A percentile compares a stretch with the other conserved stretches of the same genome.
phyloP scores from a whole-genome alignment of 2,888 invertebrate genomes.

The Ormyrus nitidulus region DNA sequence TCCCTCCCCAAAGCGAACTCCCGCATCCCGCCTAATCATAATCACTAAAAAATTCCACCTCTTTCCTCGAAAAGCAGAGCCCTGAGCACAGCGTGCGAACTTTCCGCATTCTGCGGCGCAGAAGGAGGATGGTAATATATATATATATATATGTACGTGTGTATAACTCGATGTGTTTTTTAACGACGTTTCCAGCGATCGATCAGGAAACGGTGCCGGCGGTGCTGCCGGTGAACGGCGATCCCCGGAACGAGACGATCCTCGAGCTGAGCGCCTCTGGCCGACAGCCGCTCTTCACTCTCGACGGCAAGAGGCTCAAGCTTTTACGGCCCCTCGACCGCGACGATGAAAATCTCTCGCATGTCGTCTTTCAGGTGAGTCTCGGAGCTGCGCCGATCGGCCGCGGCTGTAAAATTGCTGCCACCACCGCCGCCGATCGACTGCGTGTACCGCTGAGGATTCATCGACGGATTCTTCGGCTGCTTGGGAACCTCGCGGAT shows the following conservation, averaged over 20 bases:
- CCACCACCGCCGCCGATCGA: too few species aligned
- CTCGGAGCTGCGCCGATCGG: neutral
- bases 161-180: too few species aligned
- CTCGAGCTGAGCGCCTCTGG: slow-evolving; percentile 88
- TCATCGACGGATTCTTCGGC: too few species aligned
- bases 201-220: slow-evolving; percentile 89
- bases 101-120: neutral
- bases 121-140: too few species aligned
- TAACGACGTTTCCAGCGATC: slow-evolving; percentile 79
- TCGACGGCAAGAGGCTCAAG: slow-evolving; percentile 89
- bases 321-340: slow-evolving; percentile 89
- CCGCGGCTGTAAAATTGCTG: neutral
- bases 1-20: too few species aligned
- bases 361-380: slow-evolving; percentile 90
- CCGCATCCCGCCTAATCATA: too few species aligned
- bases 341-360: slow-evolving; percentile 90
- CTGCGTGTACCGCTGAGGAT: too few species aligned
- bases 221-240: slow-evolving; percentile 89
- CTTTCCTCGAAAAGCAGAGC: too few species aligned
- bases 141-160: too few species aligned
- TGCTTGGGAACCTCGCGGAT: too few species aligned
- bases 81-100: slow-evolving; percentile 9
- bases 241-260: slow-evolving; percentile 86
- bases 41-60: neutral
- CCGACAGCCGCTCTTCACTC: slow-evolving; percentile 85